phyloP scores from a whole-genome alignment of 2,797 vertebrate genomes.

The Neopelma chrysocephalum region DNA sequence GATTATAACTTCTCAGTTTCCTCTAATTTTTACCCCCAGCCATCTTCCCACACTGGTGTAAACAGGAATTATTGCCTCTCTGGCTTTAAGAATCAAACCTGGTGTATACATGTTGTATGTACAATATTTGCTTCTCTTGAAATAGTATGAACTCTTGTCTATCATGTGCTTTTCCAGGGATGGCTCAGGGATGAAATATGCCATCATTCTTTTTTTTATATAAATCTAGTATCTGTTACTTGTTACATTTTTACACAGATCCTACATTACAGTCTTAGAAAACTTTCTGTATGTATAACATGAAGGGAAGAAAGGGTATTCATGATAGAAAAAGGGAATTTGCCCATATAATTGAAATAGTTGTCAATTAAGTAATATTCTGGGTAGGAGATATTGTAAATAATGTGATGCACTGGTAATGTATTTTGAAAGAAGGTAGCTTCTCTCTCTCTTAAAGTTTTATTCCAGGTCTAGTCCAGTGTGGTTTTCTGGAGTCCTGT shows the following conservation, averaged over 20 bases:
- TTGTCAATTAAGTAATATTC: not conserved
- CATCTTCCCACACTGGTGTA: not conserved
- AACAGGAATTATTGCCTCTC: not conserved
- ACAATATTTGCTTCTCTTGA: not conserved
- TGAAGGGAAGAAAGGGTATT: not conserved
- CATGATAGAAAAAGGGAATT: not conserved
- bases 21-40: not conserved
- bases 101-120: not conserved
- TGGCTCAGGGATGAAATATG: not conserved
- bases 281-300: not conserved
- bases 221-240: not conserved
- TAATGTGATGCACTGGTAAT: not conserved
- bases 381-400: not conserved
- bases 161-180: not conserved
- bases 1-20: not conserved
- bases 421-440: not conserved
- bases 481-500: not conserved
- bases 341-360: not conserved
- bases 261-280: not conserved
- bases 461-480: not conserved
- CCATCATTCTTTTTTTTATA: not conserved
- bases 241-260: not conserved
- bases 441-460: not conserved
- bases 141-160: not conserved
- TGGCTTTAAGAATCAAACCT: conserved; percentile 4